These are phyloP conservation scores for Lanius ludovicianus DNA, from an alignment of 2,113 vertebrate species.

Conservation along the genomic window DNA sequence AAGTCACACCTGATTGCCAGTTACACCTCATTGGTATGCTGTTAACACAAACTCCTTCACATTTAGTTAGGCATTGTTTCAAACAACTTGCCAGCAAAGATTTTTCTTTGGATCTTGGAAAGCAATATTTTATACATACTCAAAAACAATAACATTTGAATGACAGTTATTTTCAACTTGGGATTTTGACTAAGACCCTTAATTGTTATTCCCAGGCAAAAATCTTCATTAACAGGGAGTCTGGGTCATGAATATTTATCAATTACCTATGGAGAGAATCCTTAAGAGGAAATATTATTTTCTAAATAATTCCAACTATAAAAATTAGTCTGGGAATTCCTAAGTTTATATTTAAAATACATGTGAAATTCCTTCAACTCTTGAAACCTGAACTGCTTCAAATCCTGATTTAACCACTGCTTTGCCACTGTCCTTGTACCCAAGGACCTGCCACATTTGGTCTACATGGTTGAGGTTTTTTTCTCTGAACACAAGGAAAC, in stretches of 20 bases:
- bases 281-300: constrained; percentile 14
- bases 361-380: neutral
- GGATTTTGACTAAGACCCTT: constrained; percentile 35
- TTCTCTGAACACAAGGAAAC: neutral
- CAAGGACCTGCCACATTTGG: neutral
- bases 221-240: constrained; percentile 47
- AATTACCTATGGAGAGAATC: constrained; percentile 31
- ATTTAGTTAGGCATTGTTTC: constrained; percentile 54
- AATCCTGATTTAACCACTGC: neutral
- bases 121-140: constrained; percentile 7
- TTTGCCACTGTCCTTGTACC: neutral
- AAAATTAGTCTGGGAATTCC: constrained; percentile 23
- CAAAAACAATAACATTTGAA: constrained; percentile 42
- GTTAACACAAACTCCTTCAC: constrained; percentile 32
- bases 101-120: constrained; percentile 41
- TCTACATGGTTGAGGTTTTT: neutral
- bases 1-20: constrained; percentile 52
- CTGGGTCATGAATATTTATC: constrained; percentile 61
- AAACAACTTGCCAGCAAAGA: constrained; percentile 31
- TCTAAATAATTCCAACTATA: constrained; percentile 31
- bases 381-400: neutral
- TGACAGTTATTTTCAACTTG: constrained; percentile 52
- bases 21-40: constrained; percentile 56
- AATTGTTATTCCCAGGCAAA: constrained; percentile 56
- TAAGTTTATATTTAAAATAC: neutral